Conservation (phyloP, 2,888 invertebrate species). For the Taenaris catops region DNA sequence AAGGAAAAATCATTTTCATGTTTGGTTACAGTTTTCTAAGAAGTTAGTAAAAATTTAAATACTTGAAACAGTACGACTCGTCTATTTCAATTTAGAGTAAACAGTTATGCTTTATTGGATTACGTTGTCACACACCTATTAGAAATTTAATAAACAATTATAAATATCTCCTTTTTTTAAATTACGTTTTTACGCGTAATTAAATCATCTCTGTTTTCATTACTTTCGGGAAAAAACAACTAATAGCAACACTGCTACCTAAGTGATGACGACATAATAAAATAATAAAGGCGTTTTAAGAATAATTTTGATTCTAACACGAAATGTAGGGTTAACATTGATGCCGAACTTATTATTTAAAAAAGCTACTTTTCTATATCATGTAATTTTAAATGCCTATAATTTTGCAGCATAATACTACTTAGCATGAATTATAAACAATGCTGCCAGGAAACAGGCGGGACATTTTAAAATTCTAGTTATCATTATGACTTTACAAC, state of each 20-base stretch:
- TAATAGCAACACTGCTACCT: constrained; percentile 15
- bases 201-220: neutral
- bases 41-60: no score
- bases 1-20: no score
- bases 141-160: no score
- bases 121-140: no score
- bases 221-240: neutral
- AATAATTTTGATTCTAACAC: constrained; percentile 6
- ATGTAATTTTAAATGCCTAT: neutral
- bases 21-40: no score
- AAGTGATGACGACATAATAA: constrained; percentile 23
- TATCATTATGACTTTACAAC: neutral
- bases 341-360: no score
- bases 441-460: constrained; percentile 1
- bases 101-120: no score
- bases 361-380: no score
- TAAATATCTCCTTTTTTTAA: no score
- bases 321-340: neutral
- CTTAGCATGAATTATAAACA: constrained; percentile 1
- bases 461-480: constrained; percentile 3
- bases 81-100: no score
- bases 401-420: neutral
- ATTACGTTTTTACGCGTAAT: no score
- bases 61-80: no score
- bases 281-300: constrained; percentile 16